A percentile compares a stretch with the other conserved stretches of the same genome.
Conservation (phyloP, 2,888 invertebrate genomes). For the Rotaria socialis region DNA sequence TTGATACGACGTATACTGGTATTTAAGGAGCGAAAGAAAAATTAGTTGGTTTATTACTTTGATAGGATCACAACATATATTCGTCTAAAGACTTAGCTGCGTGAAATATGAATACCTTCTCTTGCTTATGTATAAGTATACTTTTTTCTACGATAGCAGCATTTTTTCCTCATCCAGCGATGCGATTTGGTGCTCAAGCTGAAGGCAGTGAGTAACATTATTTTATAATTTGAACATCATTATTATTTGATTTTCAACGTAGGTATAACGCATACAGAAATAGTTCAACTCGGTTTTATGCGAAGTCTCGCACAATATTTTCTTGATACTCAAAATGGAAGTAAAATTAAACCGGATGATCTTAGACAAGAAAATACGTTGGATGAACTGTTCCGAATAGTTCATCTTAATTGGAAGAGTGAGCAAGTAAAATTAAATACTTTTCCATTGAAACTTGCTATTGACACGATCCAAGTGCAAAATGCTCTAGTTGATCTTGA, state of each 20-base stretch:
- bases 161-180: background rate
- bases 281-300: background rate
- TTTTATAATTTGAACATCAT: background rate
- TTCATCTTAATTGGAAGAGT: background rate
- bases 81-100: background rate
- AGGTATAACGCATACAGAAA: background rate
- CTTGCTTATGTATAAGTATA: background rate
- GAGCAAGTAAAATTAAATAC: background rate
- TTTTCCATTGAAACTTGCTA: background rate
- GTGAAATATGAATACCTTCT: background rate
- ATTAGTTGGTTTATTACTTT: background rate
- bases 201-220: background rate
- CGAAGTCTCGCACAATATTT: background rate
- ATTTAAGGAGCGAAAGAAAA: no score
- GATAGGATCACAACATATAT: background rate
- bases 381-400: background rate
- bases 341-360: background rate
- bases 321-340: background rate
- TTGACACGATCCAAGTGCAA: background rate
- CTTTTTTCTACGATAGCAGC: background rate
- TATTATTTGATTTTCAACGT: background rate
- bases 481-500: constrained; percentile 39
- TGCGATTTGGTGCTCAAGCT: background rate
- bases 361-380: background rate
- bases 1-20: no score